Percentiles rank a stretch among this genome's conserved stretches.
These are phyloP conservation scores for Ciconia maguari DNA, from an alignment of 2,113 vertebrate genomes.

Conservation along the genomic window DNA sequence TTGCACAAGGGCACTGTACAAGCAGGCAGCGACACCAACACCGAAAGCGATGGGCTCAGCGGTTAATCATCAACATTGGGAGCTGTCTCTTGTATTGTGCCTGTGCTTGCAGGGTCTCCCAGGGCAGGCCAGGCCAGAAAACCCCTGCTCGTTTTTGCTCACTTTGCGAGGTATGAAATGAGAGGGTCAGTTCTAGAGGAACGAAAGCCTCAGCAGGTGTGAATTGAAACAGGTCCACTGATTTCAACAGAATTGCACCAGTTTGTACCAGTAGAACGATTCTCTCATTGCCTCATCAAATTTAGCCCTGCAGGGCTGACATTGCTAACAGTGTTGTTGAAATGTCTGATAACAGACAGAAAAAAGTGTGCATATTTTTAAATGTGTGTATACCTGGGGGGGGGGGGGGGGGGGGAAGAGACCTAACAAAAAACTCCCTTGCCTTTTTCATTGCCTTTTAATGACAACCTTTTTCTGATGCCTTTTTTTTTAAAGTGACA, in stretches of 20 bases:
- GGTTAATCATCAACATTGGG: fast-evolving
- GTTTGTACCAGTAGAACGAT: neutral
- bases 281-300: neutral
- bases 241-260: neutral
- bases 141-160: fast-evolving
- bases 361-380: neutral
- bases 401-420: neutral
- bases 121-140: neutral
- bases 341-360: neutral
- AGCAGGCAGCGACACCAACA: neutral
- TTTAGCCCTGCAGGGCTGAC: neutral
- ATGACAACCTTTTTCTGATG: neutral
- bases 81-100: fast-evolving
- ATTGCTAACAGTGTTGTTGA: neutral
- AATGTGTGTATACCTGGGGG: neutral
- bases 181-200: neutral
- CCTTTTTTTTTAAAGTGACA: neutral
- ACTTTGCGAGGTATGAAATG: neutral
- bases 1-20: neutral
- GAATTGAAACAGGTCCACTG: neutral
- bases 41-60: fast-evolving
- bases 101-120: neutral
- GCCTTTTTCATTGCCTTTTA: neutral
- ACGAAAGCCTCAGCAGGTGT: neutral
- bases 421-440: neutral